Conservation (phyloP, 2,113 vertebrate species). For the Bufo gargarizans region DNA sequence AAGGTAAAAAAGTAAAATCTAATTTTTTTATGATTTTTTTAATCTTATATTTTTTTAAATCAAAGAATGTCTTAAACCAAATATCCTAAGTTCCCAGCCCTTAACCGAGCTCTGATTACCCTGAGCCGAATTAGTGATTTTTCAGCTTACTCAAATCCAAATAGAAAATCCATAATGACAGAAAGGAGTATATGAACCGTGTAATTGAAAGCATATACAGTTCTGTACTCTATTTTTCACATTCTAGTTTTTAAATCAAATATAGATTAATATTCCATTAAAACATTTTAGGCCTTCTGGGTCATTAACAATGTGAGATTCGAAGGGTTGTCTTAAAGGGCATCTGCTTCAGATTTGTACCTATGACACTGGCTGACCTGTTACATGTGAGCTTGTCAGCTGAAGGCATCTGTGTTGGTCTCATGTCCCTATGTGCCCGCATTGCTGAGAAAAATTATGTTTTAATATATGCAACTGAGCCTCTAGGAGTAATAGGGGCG, state of each 20-base stretch:
- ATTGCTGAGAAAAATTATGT: too few relatives aligned
- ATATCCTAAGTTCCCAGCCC: not conserved
- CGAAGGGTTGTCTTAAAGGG: not conserved
- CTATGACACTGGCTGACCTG: too few relatives aligned
- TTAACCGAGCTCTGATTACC: not conserved
- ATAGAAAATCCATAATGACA: conserved; percentile 31
- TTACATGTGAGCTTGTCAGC: too few relatives aligned
- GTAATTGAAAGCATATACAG: conserved; percentile 31
- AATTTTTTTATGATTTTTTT: not conserved
- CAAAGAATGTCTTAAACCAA: not conserved
- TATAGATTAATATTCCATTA: conserved; percentile 14
- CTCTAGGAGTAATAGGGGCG: too few relatives aligned
- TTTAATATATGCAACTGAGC: too few relatives aligned
- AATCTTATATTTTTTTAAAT: too few relatives aligned
- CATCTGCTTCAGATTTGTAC: too few relatives aligned
- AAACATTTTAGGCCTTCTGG: not conserved
- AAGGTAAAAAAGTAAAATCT: not conserved
- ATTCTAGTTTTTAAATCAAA: conserved; percentile 14
- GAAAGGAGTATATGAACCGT: conserved; percentile 21
- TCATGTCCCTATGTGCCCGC: too few relatives aligned
- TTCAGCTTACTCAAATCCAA: conserved; percentile 20
- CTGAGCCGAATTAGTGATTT: not conserved
- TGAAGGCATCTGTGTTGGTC: too few relatives aligned
- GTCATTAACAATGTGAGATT: not conserved
- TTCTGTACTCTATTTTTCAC: conserved; percentile 2